Evolutionary conservation across 1,140 invertebrate genomes (phyloP).

Genomic region (Meloidogyne hapla): DNA sequence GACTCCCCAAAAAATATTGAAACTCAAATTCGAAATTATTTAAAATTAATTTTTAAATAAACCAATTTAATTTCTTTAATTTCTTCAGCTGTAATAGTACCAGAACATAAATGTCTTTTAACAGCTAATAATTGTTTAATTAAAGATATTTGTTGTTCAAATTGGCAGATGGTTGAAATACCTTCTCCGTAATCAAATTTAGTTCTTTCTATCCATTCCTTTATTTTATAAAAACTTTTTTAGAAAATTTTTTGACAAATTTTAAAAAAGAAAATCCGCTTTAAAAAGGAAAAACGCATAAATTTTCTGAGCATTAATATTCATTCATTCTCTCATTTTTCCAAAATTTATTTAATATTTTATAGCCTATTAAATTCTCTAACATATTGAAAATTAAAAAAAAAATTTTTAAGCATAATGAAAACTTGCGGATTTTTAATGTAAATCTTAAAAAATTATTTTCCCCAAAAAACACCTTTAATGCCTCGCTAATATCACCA

Average conservation of each 20-base stretch:
- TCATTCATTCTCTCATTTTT: no score
- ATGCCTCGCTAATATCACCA: constrained; percentile 30
- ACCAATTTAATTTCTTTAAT: constrained; percentile 41
- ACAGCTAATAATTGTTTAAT: constrained; percentile 47
- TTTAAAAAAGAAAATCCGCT: no score
- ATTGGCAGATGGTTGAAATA: background rate
- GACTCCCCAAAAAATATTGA: no score
- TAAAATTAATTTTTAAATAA: background rate
- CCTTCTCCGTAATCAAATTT: constrained; percentile 15
- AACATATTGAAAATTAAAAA: no score
- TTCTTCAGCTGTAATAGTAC: constrained; percentile 51
- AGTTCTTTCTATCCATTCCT: constrained; percentile 15
- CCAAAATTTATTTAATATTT: no score
- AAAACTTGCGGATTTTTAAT: no score
- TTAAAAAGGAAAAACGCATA: no score
- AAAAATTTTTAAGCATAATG: no score
- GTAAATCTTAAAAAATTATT: background rate
- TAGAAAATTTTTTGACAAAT: background rate
- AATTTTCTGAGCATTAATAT: no score
- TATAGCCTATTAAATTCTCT: no score
- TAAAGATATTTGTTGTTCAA: constrained; percentile 16
- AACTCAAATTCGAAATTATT: no score
- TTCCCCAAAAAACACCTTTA: background rate
- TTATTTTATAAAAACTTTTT: background rate
- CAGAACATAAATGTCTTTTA: constrained; percentile 46